phyloP scores from a whole-genome alignment of 1,140 invertebrate species.

The Drosophila equinoxialis region DNA sequence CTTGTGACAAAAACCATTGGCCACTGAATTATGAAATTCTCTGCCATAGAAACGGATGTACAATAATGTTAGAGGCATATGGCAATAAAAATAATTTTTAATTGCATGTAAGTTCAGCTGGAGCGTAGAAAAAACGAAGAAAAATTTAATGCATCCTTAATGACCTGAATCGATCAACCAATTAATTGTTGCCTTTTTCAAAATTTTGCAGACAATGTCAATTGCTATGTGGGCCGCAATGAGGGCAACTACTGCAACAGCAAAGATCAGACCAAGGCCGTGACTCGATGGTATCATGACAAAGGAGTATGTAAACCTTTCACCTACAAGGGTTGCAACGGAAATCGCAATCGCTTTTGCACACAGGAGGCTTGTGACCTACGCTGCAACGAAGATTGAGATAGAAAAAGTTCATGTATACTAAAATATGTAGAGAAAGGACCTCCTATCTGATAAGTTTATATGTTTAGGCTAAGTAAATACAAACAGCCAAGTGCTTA shows the following conservation, averaged over 20 bases:
- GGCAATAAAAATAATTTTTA: conserved; percentile 39
- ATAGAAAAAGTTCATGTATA: background rate
- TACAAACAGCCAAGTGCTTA: conserved; percentile 23
- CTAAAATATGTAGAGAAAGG: background rate
- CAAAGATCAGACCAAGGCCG: conserved; percentile 66
- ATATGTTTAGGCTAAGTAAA: conserved; percentile 49
- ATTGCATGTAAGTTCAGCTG: conserved; percentile 46
- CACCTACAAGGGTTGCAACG: conserved; percentile 73
- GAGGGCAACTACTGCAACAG: conserved; percentile 79
- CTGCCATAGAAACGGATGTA: conserved; percentile 29
- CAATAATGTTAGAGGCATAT: conserved; percentile 20
- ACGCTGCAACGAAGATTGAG: conserved; percentile 61
- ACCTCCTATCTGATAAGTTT: conserved; percentile 49
- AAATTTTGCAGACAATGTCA: conserved; percentile 67
- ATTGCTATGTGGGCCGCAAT: conserved; percentile 75
- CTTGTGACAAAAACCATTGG: conserved; percentile 42
- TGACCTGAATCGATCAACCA: conserved; percentile 37
- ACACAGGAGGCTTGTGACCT: conserved; percentile 65
- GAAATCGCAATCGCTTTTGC: conserved; percentile 80
- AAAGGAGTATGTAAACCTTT: conserved; percentile 71
- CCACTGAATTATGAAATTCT: conserved; percentile 51
- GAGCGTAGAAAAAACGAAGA: conserved; percentile 3
- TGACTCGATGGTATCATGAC: conserved; percentile 75
- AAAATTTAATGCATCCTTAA: background rate
- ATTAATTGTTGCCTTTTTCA: conserved; percentile 20